phyloP scores from a whole-genome alignment of 2,888 invertebrate species.

The Cataglyphis albicans region DNA sequence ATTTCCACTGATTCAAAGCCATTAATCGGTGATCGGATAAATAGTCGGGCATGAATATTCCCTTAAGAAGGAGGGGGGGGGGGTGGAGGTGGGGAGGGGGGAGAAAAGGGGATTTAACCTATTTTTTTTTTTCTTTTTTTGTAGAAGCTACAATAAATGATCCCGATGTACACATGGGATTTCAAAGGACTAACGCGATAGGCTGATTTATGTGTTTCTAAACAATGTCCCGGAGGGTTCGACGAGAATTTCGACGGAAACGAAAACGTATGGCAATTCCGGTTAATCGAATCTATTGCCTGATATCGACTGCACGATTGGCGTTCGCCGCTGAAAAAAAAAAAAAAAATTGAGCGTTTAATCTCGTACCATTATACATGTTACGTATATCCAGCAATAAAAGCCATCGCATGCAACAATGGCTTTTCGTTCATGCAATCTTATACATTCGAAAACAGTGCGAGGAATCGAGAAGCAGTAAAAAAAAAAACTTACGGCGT shows the following conservation, averaged over 20 bases:
- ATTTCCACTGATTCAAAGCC: not conserved
- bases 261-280: conserved; percentile 58
- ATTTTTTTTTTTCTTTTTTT: conserved; percentile 8
- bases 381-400: not conserved
- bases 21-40: conserved; percentile 59
- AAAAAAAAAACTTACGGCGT: conserved; percentile 22
- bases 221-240: conserved; percentile 53
- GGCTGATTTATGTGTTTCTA: conserved; percentile 69
- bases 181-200: conserved; percentile 53
- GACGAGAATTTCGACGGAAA: conserved; percentile 39
- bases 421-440: conserved; percentile 19
- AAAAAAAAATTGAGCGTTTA: conserved; percentile 18
- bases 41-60: conserved; percentile 57
- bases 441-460: conserved; percentile 31
- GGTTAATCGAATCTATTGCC: conserved; percentile 61
- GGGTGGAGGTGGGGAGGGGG: not conserved
- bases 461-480: conserved; percentile 13
- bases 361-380: conserved; percentile 5
- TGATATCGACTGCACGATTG: conserved; percentile 60
- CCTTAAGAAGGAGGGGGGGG: not conserved
- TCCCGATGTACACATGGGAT: conserved; percentile 54
- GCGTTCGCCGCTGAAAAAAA: conserved; percentile 46
- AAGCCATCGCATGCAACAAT: conserved; percentile 9
- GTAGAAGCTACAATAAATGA: conserved; percentile 31
- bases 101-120: not conserved